Base-by-base conservation (phyloP, 2,888 invertebrate species). In the Cabera pusaria region DNA sequence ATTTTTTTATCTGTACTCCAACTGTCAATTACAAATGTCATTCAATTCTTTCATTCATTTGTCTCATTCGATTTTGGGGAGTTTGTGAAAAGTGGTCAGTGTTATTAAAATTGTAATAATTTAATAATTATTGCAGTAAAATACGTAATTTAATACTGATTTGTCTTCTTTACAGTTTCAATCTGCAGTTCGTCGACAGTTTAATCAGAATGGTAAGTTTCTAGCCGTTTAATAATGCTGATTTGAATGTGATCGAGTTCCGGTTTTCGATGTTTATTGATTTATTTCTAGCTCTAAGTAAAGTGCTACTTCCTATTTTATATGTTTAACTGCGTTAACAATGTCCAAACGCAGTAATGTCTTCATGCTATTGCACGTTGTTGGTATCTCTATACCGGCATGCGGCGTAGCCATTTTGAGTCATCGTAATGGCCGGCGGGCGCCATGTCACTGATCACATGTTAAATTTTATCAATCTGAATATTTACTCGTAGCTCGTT, bases 321-420 rank as follows among this genome's bases (percentile, higher is more conserved):
- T 7, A n/a, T 18, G n/a, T 17, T 9, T 14, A 2, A 5, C 0
- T 19, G 7, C n/a, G 0, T 20, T 4, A 10, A n/a, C n/a, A n/a
- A n/a, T n/a, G n/a, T n/a, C 6, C 2, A 2, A 2, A 14, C 4
- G 6, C 10, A 8, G 4, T 1, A 19, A 12, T 25, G 18, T 14
- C 20, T 4, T 5, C 21, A 5, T 1, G n/a, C 3, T 24, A 25
- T 3, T 8, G 2, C 11, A 6, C n/a, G 2, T 25, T n/a, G 8
- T n/a, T 12, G 10, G 12, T 24, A 27, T n/a, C 25, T 14, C 5
- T 8, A 4, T 19, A 21, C 80, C 80, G 81, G 80, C 71, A 71
- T 73, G 69, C 59, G 64, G 65, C 68, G 75, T 66, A 75, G 86
- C 85, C 86, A 85, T 85, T 71, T 86, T 86, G 82, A 69, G 62